phyloP scores from a whole-genome alignment of 2,797 vertebrate genomes.

The Anabas testudineus region DNA sequence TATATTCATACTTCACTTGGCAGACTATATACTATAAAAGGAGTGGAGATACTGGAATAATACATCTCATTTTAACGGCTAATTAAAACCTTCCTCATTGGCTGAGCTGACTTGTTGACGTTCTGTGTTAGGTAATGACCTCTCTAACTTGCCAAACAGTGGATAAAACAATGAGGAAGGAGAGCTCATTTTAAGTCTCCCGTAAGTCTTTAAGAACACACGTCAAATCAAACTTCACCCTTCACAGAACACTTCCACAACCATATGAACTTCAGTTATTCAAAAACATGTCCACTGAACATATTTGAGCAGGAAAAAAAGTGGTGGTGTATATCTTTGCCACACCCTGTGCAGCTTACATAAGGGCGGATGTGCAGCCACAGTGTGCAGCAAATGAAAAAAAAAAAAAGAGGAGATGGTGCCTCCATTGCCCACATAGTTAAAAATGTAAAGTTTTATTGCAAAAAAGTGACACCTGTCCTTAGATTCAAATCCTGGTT shows the following conservation, averaged over 20 bases:
- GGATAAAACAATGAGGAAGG: constrained; percentile 19
- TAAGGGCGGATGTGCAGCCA: constrained; percentile 29
- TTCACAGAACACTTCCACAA: not conserved
- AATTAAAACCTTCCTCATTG: constrained; percentile 11
- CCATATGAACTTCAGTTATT: too few relatives aligned
- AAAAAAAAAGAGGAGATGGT: constrained; percentile 19
- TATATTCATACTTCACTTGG: not conserved
- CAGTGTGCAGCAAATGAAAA: not conserved
- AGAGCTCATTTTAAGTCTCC: constrained; percentile 9
- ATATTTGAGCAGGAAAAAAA: constrained; percentile 3
- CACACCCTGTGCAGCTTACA: constrained; percentile 54
- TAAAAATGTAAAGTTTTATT: constrained; percentile 24
- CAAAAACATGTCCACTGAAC: accelerated
- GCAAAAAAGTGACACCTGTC: constrained; percentile 4
- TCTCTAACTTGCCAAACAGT: not conserved
- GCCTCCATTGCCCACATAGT: not conserved
- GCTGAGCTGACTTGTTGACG: not conserved
- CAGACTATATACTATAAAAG: not conserved
- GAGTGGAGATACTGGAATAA: not conserved
- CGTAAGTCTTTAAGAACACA: not conserved
- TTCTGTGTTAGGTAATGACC: constrained; percentile 3
- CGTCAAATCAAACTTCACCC: not conserved
- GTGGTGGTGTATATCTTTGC: not conserved
- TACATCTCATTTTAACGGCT: not conserved
- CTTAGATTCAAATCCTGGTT: constrained; percentile 12